A percentile compares a stretch with the other conserved stretches of the same genome.
Evolutionary conservation across 2,113 vertebrate species (phyloP).

Genomic region (Rhineura floridana): DNA sequence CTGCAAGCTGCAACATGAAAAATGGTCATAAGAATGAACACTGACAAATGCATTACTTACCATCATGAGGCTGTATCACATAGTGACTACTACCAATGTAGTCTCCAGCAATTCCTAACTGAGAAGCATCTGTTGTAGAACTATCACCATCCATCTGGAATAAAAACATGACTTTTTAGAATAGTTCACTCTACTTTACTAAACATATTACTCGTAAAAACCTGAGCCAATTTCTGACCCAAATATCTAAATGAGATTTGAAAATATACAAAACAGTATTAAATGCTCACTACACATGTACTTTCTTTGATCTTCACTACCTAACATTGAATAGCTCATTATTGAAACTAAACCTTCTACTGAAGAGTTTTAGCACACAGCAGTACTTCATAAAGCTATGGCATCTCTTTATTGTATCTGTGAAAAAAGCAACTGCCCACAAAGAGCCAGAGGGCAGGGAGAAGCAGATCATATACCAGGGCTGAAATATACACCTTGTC

Average conservation of each 20-base stretch:
- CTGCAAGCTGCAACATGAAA: background rate
- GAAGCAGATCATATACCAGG: background rate
- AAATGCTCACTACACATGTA: background rate
- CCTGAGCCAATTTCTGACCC: background rate
- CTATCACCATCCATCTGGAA: slow-evolving; percentile 95
- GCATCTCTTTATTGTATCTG: background rate
- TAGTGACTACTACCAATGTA: slow-evolving; percentile 94
- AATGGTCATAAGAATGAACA: background rate
- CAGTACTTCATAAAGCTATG: background rate
- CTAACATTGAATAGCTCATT: background rate
- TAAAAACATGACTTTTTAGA: slow-evolving; percentile 41
- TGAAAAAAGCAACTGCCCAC: background rate
- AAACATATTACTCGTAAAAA: background rate
- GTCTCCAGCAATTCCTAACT: slow-evolving; percentile 93
- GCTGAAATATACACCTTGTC: background rate
- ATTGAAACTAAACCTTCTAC: background rate
- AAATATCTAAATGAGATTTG: background rate
- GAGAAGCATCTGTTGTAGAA: slow-evolving; percentile 94
- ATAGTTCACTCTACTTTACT: background rate
- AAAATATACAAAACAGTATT: background rate
- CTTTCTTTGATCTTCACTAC: background rate
- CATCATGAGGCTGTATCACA: slow-evolving; percentile 94
- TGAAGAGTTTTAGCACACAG: background rate
- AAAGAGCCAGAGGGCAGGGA: no score
- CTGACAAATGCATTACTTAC: slow-evolving; percentile 72